Evolutionary conservation across 2,113 vertebrate species (phyloP).

Genomic region (Parus major): DNA sequence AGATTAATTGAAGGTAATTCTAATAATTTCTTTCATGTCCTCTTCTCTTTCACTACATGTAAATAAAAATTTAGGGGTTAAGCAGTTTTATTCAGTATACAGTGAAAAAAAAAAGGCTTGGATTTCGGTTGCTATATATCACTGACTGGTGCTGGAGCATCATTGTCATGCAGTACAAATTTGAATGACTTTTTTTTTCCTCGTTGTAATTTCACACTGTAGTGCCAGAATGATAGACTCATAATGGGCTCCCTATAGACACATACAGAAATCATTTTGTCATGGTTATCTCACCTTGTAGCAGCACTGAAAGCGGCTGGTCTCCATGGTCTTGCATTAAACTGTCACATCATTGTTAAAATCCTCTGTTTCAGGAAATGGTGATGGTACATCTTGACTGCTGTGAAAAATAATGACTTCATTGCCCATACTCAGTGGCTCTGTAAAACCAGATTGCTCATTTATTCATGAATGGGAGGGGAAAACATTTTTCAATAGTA

Average conservation of each 20-base stretch:
- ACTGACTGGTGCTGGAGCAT: background rate
- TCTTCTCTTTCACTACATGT: background rate
- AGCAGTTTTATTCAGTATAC: background rate
- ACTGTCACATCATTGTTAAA: slow-evolving; percentile 40
- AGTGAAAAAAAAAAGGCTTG: background rate
- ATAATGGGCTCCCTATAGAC: slow-evolving; percentile 47
- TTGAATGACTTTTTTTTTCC: background rate
- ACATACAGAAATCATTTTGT: slow-evolving; percentile 58
- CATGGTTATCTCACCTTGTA: slow-evolving; percentile 61
- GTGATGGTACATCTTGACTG: background rate
- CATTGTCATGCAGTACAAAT: background rate
- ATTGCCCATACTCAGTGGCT: background rate
- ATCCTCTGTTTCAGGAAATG: background rate
- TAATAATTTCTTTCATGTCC: background rate
- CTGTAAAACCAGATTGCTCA: background rate
- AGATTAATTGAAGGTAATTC: background rate
- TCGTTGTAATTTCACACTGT: slow-evolving; percentile 27
- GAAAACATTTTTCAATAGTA: background rate
- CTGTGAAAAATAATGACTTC: slow-evolving; percentile 13
- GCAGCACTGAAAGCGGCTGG: slow-evolving; percentile 10
- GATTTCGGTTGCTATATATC: background rate
- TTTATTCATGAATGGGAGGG: background rate
- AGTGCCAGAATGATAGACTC: slow-evolving; percentile 46
- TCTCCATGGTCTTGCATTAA: slow-evolving; percentile 53
- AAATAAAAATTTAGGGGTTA: background rate